Conservation (phyloP, 2,888 invertebrate species). For the Perithous albicinctus region DNA sequence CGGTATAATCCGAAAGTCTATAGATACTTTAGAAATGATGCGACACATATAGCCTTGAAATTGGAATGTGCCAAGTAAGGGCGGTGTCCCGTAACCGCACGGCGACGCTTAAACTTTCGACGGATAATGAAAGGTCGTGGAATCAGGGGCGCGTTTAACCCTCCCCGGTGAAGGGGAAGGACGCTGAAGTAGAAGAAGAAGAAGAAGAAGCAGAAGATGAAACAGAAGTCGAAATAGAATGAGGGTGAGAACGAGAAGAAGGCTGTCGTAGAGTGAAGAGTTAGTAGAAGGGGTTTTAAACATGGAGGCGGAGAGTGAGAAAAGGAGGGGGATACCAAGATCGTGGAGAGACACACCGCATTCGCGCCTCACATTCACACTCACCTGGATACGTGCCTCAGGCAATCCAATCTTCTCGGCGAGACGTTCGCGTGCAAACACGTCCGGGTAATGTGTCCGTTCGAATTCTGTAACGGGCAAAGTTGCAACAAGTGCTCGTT, state of each 20-base stretch:
- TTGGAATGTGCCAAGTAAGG: constrained; percentile 40
- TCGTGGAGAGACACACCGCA: constrained; percentile 68
- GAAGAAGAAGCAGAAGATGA: constrained; percentile 45
- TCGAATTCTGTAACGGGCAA: constrained; percentile 93
- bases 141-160: constrained; percentile 71
- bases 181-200: too few relatives aligned
- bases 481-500: constrained; percentile 71
- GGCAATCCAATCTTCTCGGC: constrained; percentile 99
- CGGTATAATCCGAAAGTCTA: background rate
- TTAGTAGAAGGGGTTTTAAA: constrained; percentile 51
- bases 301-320: constrained; percentile 72
- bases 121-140: constrained; percentile 77
- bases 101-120: constrained; percentile 72
- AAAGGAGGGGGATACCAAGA: constrained; percentile 70
- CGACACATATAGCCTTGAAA: background rate
- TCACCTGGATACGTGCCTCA: constrained; percentile 99
- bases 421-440: constrained; percentile 97
- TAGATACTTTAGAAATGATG: background rate
- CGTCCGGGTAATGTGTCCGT: constrained; percentile 98
- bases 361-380: constrained; percentile 85
- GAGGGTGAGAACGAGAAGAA: constrained; percentile 23
- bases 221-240: constrained; percentile 44
- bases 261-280: constrained; percentile 40
- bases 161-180: constrained; percentile 58
- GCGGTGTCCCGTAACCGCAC: constrained; percentile 58